Conservation (phyloP, 1,140 invertebrate species). For the Copidosoma floridanum region DNA sequence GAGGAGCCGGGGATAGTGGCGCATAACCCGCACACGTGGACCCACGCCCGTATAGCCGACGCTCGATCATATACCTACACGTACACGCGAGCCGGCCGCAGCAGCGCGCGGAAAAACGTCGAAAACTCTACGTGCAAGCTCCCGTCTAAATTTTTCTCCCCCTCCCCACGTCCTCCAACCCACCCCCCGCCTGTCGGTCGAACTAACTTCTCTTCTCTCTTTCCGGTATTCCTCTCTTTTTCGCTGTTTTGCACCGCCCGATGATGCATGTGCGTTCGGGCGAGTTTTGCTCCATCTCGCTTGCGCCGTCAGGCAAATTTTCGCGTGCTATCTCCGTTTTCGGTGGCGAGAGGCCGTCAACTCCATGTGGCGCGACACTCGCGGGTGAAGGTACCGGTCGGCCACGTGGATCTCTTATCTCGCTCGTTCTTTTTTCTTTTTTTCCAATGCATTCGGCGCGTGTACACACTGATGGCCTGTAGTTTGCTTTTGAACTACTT, state of each 20-base stretch:
- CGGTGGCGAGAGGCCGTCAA: background rate
- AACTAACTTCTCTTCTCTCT: too few relatives aligned
- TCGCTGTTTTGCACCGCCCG: constrained; percentile 16
- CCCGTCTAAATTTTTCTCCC: constrained; percentile 13
- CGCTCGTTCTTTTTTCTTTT: constrained; percentile 10
- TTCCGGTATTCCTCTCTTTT: too few relatives aligned
- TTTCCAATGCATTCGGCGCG: background rate
- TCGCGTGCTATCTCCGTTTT: background rate
- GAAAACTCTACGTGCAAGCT: constrained; percentile 41
- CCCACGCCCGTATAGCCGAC: constrained; percentile 22
- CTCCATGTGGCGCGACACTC: background rate
- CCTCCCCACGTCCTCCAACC: constrained; percentile 25
- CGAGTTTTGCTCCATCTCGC: background rate
- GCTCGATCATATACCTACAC: constrained; percentile 22
- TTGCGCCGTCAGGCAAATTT: constrained; percentile 1
- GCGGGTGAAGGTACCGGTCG: background rate
- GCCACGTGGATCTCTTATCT: constrained; percentile 14
- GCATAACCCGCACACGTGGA: constrained; percentile 51
- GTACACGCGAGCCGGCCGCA: constrained; percentile 36
- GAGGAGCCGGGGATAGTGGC: constrained; percentile 31
- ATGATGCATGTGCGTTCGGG: background rate
- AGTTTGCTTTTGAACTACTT: constrained; percentile 2
- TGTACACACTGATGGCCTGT: background rate
- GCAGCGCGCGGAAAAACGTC: constrained; percentile 46
- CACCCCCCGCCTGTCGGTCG: constrained; percentile 18